These are phyloP conservation scores for Macrobrachium rosenbergii DNA, from an alignment of 1,140 invertebrate species.

Conservation along the genomic window DNA sequence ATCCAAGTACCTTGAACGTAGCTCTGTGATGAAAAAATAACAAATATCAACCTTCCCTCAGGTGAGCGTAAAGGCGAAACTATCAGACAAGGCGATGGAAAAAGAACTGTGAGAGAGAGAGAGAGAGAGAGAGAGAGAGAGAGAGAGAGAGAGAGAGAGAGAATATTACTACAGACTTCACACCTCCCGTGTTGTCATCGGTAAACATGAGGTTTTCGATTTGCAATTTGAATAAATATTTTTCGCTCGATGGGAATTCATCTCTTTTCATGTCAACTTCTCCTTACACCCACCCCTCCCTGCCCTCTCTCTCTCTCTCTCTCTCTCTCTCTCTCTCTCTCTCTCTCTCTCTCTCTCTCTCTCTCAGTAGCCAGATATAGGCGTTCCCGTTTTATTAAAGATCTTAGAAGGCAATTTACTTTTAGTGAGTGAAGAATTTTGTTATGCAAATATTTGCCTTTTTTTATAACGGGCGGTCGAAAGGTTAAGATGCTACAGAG, in stretches of 20 bases:
- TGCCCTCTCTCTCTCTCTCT: conserved; percentile 29
- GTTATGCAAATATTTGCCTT: no score
- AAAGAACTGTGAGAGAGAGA: background rate
- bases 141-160: background rate
- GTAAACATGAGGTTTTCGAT: background rate
- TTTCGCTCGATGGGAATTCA: background rate
- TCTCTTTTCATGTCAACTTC: background rate
- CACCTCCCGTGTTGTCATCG: background rate
- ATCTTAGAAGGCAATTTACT: no score
- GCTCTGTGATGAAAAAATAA: no score
- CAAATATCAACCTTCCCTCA: no score
- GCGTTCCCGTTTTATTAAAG: no score
- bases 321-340: conserved; percentile 23
- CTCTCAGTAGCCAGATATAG: background rate
- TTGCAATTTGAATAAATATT: no score
- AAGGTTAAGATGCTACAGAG: no score
- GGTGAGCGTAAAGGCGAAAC: no score
- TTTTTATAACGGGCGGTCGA: no score
- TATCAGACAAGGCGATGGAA: background rate
- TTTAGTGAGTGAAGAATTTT: no score
- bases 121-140: background rate
- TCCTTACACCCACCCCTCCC: background rate
- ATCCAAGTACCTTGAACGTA: no score
- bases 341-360: conserved; percentile 1
- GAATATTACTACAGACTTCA: background rate